These are phyloP conservation scores for Pitta sordida DNA, from an alignment of 2,113 vertebrate genomes.

Conservation along the genomic window DNA sequence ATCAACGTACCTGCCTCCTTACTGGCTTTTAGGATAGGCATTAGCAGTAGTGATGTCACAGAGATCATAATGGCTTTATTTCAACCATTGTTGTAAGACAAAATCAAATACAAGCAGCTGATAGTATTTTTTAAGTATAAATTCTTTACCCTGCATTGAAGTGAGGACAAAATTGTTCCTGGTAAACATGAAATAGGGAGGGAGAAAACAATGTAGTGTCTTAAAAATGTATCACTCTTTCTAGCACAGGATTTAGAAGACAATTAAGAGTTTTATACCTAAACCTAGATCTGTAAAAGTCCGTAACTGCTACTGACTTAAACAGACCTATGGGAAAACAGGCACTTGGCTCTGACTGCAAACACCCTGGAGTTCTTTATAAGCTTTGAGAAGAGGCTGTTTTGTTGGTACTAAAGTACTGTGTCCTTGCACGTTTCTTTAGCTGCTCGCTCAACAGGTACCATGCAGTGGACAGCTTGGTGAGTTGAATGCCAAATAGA, in stretches of 20 bases:
- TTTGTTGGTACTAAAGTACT: background rate
- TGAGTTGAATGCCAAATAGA: background rate
- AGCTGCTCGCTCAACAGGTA: background rate
- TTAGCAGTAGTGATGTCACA: constrained; percentile 64
- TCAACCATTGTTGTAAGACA: constrained; percentile 42
- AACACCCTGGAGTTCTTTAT: background rate
- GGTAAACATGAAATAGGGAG: background rate
- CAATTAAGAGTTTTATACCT: background rate
- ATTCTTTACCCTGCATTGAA: constrained; percentile 3
- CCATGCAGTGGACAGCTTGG: background rate
- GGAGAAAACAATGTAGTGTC: background rate
- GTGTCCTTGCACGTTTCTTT: background rate
- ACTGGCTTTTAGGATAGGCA: constrained; percentile 67
- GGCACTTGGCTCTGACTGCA: background rate
- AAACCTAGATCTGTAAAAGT: background rate
- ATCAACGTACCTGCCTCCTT: constrained; percentile 63
- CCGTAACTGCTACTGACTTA: background rate
- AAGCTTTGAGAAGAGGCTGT: background rate
- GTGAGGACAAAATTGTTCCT: background rate
- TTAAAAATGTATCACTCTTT: background rate
- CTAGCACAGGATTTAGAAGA: background rate
- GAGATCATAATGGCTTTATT: constrained; percentile 71
- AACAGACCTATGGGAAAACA: background rate
- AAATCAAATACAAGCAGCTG: constrained; percentile 24
- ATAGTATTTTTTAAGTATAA: constrained; percentile 32